Percentiles rank a stretch among this genome's conserved stretches.
Evolutionary conservation across 2,113 vertebrate species (phyloP).

Genomic region (Fukomys damarensis): DNA sequence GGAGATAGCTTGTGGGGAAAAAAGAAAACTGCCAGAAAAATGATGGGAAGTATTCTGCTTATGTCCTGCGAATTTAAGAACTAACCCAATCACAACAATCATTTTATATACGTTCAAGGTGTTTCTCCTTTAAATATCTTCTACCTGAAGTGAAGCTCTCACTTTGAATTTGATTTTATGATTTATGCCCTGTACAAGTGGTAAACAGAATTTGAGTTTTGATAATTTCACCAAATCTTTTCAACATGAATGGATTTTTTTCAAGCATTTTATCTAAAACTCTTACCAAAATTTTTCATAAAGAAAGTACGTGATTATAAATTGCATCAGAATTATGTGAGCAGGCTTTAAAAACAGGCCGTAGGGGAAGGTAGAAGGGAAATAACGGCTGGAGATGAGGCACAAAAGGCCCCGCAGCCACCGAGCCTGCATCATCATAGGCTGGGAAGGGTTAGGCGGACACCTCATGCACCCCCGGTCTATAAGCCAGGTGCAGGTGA

Average conservation of each 20-base stretch:
- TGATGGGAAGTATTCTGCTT: not conserved
- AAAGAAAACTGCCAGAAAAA: slow-evolving; percentile 23
- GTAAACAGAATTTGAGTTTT: slow-evolving; percentile 12
- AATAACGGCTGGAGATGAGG: not conserved
- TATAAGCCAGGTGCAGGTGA: not conserved
- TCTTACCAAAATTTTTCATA: slow-evolving; percentile 36
- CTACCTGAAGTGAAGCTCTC: not conserved
- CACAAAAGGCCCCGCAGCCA: not conserved
- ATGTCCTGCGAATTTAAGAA: slow-evolving; percentile 28
- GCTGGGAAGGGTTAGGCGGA: not conserved
- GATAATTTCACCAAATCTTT: slow-evolving; percentile 1
- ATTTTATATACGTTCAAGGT: not conserved
- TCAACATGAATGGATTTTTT: not conserved
- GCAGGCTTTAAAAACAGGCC: not conserved
- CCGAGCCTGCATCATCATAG: not conserved
- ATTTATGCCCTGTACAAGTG: not conserved
- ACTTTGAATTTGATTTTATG: slow-evolving; percentile 45
- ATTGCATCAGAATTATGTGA: not conserved
- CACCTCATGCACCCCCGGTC: not conserved
- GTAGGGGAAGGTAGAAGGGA: not conserved
- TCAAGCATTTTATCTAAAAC: slow-evolving; percentile 3
- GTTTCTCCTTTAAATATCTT: slow-evolving; percentile 33
- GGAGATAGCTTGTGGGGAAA: not conserved
- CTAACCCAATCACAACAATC: not conserved
- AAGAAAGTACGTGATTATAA: slow-evolving; percentile 51